Evolutionary conservation across 2,797 vertebrate species (phyloP).

Genomic region (Microctenopoma lineatum): DNA sequence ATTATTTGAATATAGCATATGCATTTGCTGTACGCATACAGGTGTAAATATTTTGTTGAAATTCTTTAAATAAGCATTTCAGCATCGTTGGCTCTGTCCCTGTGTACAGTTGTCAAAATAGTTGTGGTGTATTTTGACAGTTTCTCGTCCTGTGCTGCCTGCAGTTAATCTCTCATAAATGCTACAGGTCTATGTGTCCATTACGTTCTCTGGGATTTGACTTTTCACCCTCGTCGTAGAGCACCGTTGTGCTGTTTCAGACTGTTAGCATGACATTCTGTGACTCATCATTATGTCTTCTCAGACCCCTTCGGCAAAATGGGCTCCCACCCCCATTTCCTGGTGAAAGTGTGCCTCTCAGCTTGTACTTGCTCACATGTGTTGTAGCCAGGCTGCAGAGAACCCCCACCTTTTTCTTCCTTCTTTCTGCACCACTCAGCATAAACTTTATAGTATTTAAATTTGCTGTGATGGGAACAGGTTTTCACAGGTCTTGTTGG

Average conservation of each 20-base stretch:
- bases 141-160: conserved; percentile 27
- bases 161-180: conserved; percentile 48
- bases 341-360: conserved; percentile 77
- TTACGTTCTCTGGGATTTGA: conserved; percentile 52
- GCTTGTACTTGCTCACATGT: conserved; percentile 78
- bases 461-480: conserved; percentile 69
- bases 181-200: conserved; percentile 59
- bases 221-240: conserved; percentile 49
- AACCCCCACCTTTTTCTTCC: conserved; percentile 62
- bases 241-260: conserved; percentile 71
- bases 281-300: conserved; percentile 84
- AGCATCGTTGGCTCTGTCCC: conserved; percentile 5
- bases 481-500: conserved; percentile 65
- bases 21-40: conserved; percentile 9
- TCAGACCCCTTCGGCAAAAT: conserved; percentile 81
- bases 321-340: conserved; percentile 83
- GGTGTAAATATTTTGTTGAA: conserved; percentile 30
- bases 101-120: conserved; percentile 23
- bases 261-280: conserved; percentile 79
- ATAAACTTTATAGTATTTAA: conserved; percentile 80
- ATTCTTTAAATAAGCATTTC: neutral
- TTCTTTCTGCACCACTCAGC: conserved; percentile 75
- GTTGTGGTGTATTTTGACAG: conserved; percentile 23
- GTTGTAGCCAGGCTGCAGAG: conserved; percentile 73
- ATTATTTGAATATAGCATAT: conserved; percentile 10